Conservation (phyloP, 2,113 vertebrate species). For the Triplophysa siluroides region DNA sequence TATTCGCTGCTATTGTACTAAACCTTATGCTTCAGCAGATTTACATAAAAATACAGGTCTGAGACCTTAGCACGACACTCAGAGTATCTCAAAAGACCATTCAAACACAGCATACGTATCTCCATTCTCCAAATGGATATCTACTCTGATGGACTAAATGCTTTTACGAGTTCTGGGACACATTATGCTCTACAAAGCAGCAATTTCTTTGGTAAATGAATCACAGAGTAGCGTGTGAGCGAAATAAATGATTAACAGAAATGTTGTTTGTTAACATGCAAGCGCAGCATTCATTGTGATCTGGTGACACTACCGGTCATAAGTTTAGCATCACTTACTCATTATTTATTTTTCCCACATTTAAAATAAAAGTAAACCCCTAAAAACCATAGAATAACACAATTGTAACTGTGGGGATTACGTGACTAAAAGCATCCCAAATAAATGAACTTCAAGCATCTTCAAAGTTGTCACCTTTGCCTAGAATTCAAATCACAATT, state of each 20-base stretch:
- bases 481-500: no score
- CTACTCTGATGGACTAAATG: constrained; percentile 2
- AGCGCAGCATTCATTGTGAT: background rate
- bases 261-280: background rate
- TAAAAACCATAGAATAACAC: no score
- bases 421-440: no score
- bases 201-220: background rate
- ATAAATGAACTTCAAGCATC: no score
- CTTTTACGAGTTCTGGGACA: background rate
- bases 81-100: constrained; percentile 13
- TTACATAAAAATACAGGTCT: constrained; percentile 9
- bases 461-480: no score
- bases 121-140: background rate
- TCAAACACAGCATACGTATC: background rate
- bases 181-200: background rate
- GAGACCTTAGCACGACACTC: constrained; percentile 1
- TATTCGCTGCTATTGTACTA: background rate
- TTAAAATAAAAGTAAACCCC: no score
- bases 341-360: no score
- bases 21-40: constrained; percentile 27
- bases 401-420: no score
- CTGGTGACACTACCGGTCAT: background rate
- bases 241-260: constrained; percentile 21
- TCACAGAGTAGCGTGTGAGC: background rate
- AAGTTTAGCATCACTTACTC: no score